Conservation (phyloP, 2,888 invertebrate species). For the Chrysolina haemoptera region DNA sequence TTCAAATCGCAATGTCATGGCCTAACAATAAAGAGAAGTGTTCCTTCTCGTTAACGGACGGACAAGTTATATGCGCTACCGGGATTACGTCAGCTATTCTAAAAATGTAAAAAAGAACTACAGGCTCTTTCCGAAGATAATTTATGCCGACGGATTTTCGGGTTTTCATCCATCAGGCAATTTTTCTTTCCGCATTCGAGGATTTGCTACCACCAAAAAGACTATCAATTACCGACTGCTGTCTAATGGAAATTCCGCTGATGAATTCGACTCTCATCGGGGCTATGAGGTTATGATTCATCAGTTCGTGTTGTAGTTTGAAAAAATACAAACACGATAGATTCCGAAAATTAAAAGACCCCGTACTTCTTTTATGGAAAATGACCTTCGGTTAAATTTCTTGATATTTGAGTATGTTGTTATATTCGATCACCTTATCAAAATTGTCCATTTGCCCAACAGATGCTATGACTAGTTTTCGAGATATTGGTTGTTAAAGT, state of each 20-base stretch:
- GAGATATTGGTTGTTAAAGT: too few relatives aligned
- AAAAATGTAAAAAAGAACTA: constrained; percentile 56
- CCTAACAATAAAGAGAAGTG: constrained; percentile 58
- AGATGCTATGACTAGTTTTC: too few relatives aligned
- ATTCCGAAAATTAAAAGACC: too few relatives aligned
- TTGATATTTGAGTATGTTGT: too few relatives aligned
- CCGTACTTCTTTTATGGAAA: too few relatives aligned
- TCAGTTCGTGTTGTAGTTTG: neutral
- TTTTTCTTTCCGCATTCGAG: constrained; percentile 41
- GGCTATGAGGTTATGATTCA: constrained; percentile 37
- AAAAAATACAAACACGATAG: too few relatives aligned
- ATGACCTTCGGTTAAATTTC: too few relatives aligned
- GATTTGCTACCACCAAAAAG: constrained; percentile 38
- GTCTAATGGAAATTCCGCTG: constrained; percentile 43
- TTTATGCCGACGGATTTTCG: constrained; percentile 60
- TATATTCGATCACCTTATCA: too few relatives aligned
- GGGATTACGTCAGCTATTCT: constrained; percentile 59
- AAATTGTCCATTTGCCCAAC: too few relatives aligned
- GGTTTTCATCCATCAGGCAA: constrained; percentile 40
- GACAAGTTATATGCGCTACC: constrained; percentile 57
- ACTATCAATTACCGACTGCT: constrained; percentile 43
- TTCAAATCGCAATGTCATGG: constrained; percentile 15
- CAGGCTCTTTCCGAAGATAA: constrained; percentile 57
- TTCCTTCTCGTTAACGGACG: constrained; percentile 57
- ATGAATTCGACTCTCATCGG: constrained; percentile 39